A percentile compares a stretch with the other conserved stretches of the same genome.
Evolutionary conservation across 2,113 vertebrate species (phyloP).

Genomic region (Rhagologus leucostigma): DNA sequence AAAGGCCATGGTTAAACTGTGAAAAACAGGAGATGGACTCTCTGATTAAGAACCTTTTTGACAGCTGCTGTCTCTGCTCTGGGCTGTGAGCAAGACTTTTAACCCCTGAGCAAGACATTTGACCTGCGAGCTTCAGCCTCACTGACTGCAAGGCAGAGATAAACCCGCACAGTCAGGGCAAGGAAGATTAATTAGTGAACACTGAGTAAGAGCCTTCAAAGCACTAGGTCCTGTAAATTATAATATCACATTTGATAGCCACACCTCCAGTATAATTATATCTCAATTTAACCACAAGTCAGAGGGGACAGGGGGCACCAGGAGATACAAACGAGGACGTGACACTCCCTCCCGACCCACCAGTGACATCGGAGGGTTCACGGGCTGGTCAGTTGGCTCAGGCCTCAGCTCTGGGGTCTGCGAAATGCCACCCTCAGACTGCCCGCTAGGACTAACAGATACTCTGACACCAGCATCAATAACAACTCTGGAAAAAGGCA

Average conservation of each 20-base stretch:
- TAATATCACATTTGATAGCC: neutral
- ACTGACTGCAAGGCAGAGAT: neutral
- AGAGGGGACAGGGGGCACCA: neutral
- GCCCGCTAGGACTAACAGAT: neutral
- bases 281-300: neutral
- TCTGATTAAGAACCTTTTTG: neutral
- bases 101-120: neutral
- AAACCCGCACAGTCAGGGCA: neutral
- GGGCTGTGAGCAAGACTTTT: neutral
- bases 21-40: neutral
- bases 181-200: neutral
- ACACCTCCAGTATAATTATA: slow-evolving; percentile 5
- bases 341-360: neutral
- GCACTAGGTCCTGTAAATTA: neutral
- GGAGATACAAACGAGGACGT: neutral
- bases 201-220: neutral
- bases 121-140: neutral
- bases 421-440: neutral
- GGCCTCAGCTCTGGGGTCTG: neutral
- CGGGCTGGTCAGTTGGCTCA: neutral
- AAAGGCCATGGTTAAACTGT: neutral
- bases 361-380: fast-evolving
- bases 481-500: neutral
- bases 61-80: neutral
- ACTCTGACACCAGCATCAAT: neutral